phyloP scores from a whole-genome alignment of 2,888 invertebrate species.

The Spilosoma lubricipeda region DNA sequence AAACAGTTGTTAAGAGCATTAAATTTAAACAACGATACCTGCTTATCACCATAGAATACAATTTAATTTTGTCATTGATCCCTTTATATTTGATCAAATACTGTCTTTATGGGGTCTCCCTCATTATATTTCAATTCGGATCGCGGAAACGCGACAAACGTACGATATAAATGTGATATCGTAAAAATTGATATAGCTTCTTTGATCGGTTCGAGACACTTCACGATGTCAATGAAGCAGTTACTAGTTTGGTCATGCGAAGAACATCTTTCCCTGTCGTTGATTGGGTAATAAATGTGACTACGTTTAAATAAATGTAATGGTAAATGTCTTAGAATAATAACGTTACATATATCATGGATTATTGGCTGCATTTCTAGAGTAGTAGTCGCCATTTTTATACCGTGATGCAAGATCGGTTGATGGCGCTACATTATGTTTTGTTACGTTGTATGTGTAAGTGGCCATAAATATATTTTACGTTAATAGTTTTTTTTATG shows the following conservation, averaged over 20 bases:
- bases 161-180: slow-evolving; percentile 46
- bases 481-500: too few species aligned
- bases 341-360: neutral
- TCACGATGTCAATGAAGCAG: slow-evolving; percentile 39
- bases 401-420: too few species aligned
- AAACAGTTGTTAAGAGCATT: too few species aligned
- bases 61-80: neutral
- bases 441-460: too few species aligned
- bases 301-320: neutral
- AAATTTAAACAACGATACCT: neutral
- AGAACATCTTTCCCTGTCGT: slow-evolving; percentile 29
- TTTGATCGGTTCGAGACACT: slow-evolving; percentile 34
- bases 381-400: too few species aligned
- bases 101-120: slow-evolving; percentile 25
- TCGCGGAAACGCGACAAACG: slow-evolving; percentile 43
- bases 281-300: slow-evolving; percentile 2
- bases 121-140: slow-evolving; percentile 61
- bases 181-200: slow-evolving; percentile 55
- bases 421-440: too few species aligned
- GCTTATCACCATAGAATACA: neutral
- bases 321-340: neutral
- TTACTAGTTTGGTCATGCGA: slow-evolving; percentile 24
- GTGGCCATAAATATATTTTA: too few species aligned
- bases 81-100: neutral
- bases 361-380: too few species aligned